Base-by-base conservation (phyloP, 2,797 vertebrate genomes). In the Sciurus carolinensis region DNA sequence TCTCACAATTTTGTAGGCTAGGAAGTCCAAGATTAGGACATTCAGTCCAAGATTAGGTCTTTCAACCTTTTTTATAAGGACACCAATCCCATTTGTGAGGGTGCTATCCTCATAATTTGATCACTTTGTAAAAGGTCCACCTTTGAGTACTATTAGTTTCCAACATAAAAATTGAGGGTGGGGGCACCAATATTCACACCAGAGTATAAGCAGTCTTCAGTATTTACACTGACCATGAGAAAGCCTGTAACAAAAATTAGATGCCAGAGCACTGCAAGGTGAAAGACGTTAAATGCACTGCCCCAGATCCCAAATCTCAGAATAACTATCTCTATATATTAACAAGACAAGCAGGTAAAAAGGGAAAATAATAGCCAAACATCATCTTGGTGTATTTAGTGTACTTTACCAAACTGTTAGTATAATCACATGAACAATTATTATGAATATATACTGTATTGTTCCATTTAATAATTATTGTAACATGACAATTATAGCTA, bases 241-340 rank as follows among this genome's bases (percentile, higher is more conserved):
- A 93, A 92, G 18, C 20, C 50, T 67, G 3, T 39, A 90, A 83
- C 54, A 94, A 73, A 81, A 83, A 28, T 28, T 18, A 72, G 82
- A 75, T 69, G 28, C 7, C 54, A 91, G 71, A 66, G 66, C 30
- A 54, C 3, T 67, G 24, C n/a, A 62, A 92, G 47, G 18, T 83
- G 20, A 75, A 1, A 33, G 36, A 54, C 79, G 54, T 18, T 87
- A 50, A 88, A 69, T 36, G 7, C 18, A 69, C 44, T 69, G 52
- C 54, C 4, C 15, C 9, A 54, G 1, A 82, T 14, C 22, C 50
- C 47, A 90, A 77, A 79, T 79, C 28, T 84, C 42, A 79, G 59
- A 91, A 44, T 42, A 72, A 14, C 13, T 30, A 54, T 80, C 17
- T 36, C 7, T 64, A 12, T 36, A 76, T 75, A 18, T 59, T 81